A percentile compares a stretch with the other conserved stretches of the same genome.
phyloP scores from a whole-genome alignment of 64 coral and sea anemone species.

The Montipora foliosa region DNA sequence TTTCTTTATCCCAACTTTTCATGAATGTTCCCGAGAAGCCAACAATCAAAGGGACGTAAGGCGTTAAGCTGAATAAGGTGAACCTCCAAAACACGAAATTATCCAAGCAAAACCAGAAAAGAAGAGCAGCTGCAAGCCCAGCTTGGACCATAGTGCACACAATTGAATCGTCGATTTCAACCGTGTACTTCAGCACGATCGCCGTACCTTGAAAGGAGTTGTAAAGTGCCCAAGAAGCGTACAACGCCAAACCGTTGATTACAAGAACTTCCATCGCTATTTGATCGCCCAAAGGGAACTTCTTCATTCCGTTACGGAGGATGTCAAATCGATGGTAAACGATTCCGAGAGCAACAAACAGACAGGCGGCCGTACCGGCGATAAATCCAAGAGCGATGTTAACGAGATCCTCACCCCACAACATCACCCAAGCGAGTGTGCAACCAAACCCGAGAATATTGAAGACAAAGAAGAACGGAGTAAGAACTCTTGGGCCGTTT shows the following conservation, averaged over 20 bases:
- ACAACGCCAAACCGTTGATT: conserved; percentile 81
- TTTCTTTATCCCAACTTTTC: conserved; percentile 50
- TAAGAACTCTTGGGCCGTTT: conserved; percentile 66
- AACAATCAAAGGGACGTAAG: conserved; percentile 72
- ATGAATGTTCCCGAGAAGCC: conserved; percentile 81
- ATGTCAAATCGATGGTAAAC: conserved; percentile 69
- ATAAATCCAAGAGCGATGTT: conserved; percentile 77
- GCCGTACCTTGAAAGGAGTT: conserved; percentile 67
- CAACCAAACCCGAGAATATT: conserved; percentile 76
- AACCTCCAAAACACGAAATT: conserved; percentile 76
- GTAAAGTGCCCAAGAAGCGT: conserved; percentile 80
- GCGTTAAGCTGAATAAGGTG: conserved; percentile 74
- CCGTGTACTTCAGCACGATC: conserved; percentile 77
- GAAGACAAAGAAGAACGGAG: conserved; percentile 81
- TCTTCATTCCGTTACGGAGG: conserved; percentile 42
- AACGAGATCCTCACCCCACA: conserved; percentile 85
- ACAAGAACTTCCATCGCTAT: conserved; percentile 78
- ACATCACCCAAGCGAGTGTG: conserved; percentile 82
- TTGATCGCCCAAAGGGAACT: conserved; percentile 68
- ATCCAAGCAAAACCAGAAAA: conserved; percentile 92
- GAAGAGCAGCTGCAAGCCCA: conserved; percentile 53
- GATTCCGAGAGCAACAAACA: conserved; percentile 69
- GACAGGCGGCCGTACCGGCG: conserved; percentile 34
- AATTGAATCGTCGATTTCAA: conserved; percentile 79
- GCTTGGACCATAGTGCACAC: conserved; percentile 74